These are phyloP conservation scores for Piaya cayana DNA, from an alignment of 2,113 vertebrate species.

Conservation along the genomic window DNA sequence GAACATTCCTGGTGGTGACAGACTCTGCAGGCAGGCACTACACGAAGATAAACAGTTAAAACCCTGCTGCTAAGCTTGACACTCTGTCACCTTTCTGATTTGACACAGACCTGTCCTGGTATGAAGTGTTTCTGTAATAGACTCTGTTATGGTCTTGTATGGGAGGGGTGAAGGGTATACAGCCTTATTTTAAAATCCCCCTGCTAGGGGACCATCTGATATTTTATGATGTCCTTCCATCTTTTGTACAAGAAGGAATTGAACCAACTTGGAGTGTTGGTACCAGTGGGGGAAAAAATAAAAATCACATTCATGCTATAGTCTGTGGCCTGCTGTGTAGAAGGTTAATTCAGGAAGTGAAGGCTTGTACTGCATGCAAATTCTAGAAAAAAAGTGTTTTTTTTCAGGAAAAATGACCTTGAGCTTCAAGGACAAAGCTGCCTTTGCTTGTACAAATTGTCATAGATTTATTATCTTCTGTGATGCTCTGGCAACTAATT, in stretches of 20 bases:
- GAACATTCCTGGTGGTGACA: neutral
- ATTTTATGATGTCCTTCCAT: constrained; percentile 12
- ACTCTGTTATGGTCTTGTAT: neutral
- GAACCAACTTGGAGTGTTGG: neutral
- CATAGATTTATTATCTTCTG: neutral
- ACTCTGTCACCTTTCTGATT: neutral
- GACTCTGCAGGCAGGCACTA: neutral
- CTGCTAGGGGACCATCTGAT: neutral
- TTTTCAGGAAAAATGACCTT: neutral
- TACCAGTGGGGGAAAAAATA: neutral
- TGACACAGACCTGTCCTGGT: neutral
- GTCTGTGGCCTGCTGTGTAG: neutral
- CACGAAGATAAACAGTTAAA: constrained; percentile 9
- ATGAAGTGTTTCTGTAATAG: neutral
- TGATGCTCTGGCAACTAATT: neutral
- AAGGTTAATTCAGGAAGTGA: neutral
- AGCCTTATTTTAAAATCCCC: constrained; percentile 18
- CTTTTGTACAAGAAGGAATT: constrained; percentile 16
- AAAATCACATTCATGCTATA: neutral
- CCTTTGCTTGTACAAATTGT: neutral
- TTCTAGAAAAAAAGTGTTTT: neutral
- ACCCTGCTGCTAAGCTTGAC: neutral
- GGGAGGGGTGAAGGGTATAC: neutral
- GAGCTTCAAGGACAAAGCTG: neutral
- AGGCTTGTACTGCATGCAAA: constrained; percentile 2